Evolutionary conservation across 2,888 invertebrate species (phyloP).

Genomic region (Syrphus vitripennis): DNA sequence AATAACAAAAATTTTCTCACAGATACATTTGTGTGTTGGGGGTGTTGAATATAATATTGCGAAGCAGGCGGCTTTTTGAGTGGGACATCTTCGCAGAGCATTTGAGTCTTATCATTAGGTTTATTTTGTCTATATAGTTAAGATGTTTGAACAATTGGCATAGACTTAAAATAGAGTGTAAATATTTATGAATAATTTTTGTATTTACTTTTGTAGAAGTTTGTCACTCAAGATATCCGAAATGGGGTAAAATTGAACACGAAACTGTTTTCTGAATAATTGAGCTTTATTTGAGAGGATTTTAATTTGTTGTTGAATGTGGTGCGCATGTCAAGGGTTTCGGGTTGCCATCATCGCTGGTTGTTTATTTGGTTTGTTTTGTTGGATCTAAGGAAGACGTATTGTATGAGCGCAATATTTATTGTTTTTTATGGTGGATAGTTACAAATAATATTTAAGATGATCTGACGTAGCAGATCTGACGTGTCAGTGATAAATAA

Average conservation of each 20-base stretch:
- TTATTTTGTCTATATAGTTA: not conserved
- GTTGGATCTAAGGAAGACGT: not conserved
- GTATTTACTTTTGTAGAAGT: not conserved
- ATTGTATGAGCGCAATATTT: not conserved
- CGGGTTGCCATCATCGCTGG: slow-evolving; percentile 2
- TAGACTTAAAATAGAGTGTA: not conserved
- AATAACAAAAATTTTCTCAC: slow-evolving; percentile 36
- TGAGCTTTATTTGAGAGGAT: slow-evolving; percentile 42
- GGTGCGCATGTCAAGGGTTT: slow-evolving; percentile 20
- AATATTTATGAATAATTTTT: not conserved
- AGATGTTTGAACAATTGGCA: slow-evolving; percentile 13
- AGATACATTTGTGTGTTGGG: slow-evolving; percentile 21
- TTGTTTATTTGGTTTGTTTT: not conserved
- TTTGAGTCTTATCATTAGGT: slow-evolving; percentile 20
- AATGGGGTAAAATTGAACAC: slow-evolving; percentile 22
- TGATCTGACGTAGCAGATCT: too few species aligned
- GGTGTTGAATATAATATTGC: slow-evolving; percentile 6
- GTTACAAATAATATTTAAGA: not conserved
- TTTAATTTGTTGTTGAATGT: not conserved
- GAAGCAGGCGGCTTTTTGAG: slow-evolving; percentile 19
- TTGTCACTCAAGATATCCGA: not conserved
- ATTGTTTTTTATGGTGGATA: not conserved
- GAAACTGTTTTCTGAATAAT: not conserved
- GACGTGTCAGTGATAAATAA: too few species aligned
- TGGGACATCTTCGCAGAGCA: slow-evolving; percentile 4